Evolutionary conservation across 2,113 vertebrate species (phyloP), one percentile per base, ranked within the genome.

Genomic region (Coturnix japonica): DNA sequence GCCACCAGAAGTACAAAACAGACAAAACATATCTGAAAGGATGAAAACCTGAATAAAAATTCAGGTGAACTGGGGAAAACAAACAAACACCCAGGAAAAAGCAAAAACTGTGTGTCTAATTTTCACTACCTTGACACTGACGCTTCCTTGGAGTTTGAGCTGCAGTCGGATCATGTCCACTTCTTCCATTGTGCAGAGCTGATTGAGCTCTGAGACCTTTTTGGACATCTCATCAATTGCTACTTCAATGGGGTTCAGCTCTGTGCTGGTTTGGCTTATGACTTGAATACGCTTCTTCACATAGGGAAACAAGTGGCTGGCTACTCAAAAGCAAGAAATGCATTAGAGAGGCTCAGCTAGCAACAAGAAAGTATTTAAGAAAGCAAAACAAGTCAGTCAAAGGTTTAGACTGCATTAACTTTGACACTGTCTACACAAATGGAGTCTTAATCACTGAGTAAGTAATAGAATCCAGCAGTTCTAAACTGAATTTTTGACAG

Each of bases 161-260:
- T 99, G 99, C 33, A 99, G 97, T 46, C 99, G 96, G 95, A 99
- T 99, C 99, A 99, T 99, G 97, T 99, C 99, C 94, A 99, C 99
- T 33, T 99, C 99, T 33, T 98, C 98, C 98, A 99, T 98, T 9
- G 96, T 98, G 96, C 99, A 99, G 63, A 99, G 98, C 96, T 99
- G 98, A 75, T 98, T 99, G 84, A 99, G 99, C 95, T 99, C 99
- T 0, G 98, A 98, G 70, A 99, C 99, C 71, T 99, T 99, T 54
- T 98, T 98, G 59, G 99, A 99, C 99, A 99, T 99, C 97, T 99
- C 99, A 54, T 99, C 99, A n/a, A 99, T 99, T 0, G 99, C 99
- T n/a, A 99, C 99, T 91, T 99, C 99, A 1, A 99, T 99, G 3
- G 99, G 99, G 92, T 99, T 99, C 97, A 99, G 98, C 83, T 99